Base-by-base conservation (phyloP, 2,888 invertebrate genomes). In the Melipona beecheii region DNA sequence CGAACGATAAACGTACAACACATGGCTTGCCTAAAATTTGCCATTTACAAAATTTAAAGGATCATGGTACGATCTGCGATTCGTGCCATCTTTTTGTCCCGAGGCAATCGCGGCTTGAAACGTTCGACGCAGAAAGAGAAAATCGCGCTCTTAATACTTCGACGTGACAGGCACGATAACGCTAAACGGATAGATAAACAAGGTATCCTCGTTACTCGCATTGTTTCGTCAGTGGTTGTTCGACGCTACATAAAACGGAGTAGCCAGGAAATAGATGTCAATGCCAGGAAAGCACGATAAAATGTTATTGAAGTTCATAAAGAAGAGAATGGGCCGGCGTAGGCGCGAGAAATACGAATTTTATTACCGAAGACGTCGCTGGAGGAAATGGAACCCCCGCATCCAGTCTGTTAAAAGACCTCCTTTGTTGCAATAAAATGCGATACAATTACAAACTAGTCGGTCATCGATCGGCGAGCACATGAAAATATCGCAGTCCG, bases 291-390 rank as follows among this genome's bases (percentile, higher is more conserved):
- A 66, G 24, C 17, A 24, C 49, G 73, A 66, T 49, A n/a, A 66
- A 66, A 66, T 17, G 66, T 49, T n/a, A 49, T 43, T 49, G 24
- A 9, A 24, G 66, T 66, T 66, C 49, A 49, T 49, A 49, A 66
- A 49, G 66, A 49, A 49, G 24, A 66, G 66, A 66, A 66, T 49
- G 49, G 43, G 24, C 17, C 2, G 36, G 43, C 9, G n/a, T 66
- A 66, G 43, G 66, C 43, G 71, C 24, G 73, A 64, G 49, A 49
- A 43, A 64, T 15, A 64, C 64, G 36, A 74, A 66, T 43, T 66
- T 66, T 66, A 66, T 66, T 66, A 24, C 66, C 17, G 24, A 49
- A 66, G 43, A 66, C 66, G 43, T 65, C n/a, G 36, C 65, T 9
- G 17, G 6, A 19, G 43, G 36, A 65, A 65, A 65, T 65, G 65